Conservation (phyloP, 2,113 vertebrate genomes). For the Fulmarus glacialis region DNA sequence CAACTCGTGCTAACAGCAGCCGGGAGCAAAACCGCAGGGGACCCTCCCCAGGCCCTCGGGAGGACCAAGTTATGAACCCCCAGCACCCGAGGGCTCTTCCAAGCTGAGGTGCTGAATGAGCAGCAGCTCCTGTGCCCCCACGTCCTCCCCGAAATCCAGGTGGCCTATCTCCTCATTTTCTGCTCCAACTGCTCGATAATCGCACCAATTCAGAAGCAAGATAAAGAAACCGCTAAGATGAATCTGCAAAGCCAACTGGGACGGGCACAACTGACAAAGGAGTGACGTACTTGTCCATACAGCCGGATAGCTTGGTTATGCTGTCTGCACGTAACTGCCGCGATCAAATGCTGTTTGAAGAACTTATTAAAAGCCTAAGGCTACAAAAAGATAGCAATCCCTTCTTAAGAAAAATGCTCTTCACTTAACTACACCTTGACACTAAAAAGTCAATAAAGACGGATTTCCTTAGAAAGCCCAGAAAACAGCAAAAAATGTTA, state of each 20-base stretch:
- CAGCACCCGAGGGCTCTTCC: neutral
- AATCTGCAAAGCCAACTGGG: neutral
- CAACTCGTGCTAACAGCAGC: too few relatives aligned
- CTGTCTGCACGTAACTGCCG: rapidly evolving
- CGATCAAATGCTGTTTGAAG: neutral
- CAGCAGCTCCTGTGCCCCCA: neutral
- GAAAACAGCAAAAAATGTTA: neutral
- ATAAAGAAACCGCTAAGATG: neutral
- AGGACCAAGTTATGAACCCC: too few relatives aligned
- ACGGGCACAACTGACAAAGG: rapidly evolving
- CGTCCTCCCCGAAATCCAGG: neutral
- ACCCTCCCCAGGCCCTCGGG: too few relatives aligned
- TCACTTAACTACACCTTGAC: neutral
- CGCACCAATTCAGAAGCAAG: neutral
- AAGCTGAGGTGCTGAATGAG: too few relatives aligned
- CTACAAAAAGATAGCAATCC: neutral
- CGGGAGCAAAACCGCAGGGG: too few relatives aligned
- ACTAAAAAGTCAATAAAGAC: neutral
- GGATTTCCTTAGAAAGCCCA: neutral
- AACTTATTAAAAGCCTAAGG: neutral
- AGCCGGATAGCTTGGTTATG: rapidly evolving
- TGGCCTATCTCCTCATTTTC: neutral
- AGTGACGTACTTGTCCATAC: rapidly evolving
- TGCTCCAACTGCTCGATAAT: rapidly evolving
- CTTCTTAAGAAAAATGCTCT: neutral